Evolutionary conservation across 2,888 invertebrate species (phyloP), one percentile per base, ranked within the genome.

Genomic region (Yponomeuta plumbellus): DNA sequence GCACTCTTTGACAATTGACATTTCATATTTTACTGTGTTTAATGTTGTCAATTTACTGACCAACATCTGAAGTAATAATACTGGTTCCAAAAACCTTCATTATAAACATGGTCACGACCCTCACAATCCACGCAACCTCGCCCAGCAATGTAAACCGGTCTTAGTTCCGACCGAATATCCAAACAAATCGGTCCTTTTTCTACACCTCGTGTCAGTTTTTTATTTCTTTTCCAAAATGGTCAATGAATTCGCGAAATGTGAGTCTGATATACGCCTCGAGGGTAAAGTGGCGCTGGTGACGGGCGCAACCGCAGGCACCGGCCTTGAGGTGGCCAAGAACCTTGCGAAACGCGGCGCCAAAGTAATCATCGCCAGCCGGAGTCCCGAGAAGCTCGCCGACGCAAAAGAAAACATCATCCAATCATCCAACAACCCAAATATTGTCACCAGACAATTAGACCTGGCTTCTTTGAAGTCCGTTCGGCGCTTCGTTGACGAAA

Each of bases 301-400:
- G 0, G 88, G 88, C 1, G 85, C 83, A 0, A 85, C 84, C 0
- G 75, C 86, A 0, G 86, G 88, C 8, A 81, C 77, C 1, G 88
- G 88, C 0, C 69, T 86, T 0, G 85, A 88, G 75, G 74, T 80
- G 10, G 88, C 86, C 40, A 86, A 81, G 66, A 83, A 84, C 68
- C 72, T 87, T 65, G 92, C 93, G 21, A 83, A 76, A 61, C 81
- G 93, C 62, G 93, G 93, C 1, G 93, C 92, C 13, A 83, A 86
- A 70, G 92, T 94, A 6, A 93, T 93, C 52, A 82, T 94, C 66
- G 92, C 93, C 0, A 92, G 93, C 70, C 77, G 92, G 52, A 92
- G 92, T 70, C 74, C 81, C 56, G 70, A 70, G 1, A 85, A 80
- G 68, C 70, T 85, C 11, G 69, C 71, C 61, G 71, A 73, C 20